Conservation (phyloP, 2,797 vertebrate species). For the Morelia viridis region DNA sequence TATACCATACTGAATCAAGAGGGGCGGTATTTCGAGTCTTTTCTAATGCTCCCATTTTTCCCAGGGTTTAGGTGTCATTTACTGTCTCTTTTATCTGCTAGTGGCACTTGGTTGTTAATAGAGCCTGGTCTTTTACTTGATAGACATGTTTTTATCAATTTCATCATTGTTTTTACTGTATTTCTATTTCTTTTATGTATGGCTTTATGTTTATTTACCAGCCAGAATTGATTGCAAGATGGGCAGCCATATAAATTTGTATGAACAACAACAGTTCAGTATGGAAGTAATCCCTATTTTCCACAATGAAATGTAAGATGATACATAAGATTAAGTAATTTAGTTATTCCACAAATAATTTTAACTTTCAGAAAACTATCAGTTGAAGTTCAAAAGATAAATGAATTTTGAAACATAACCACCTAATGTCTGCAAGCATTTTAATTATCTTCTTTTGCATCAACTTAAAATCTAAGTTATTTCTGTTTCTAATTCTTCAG, state of each 20-base stretch:
- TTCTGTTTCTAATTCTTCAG: slow-evolving; percentile 44
- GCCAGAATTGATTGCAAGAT: not conserved
- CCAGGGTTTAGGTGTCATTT: not conserved
- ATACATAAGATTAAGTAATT: not conserved
- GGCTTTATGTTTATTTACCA: not conserved
- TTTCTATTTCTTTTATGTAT: not conserved
- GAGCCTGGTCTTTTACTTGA: too few relatives aligned
- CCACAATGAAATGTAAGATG: not conserved
- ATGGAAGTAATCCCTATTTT: not conserved
- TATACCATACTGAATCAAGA: not conserved
- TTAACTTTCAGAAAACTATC: slow-evolving; percentile 42
- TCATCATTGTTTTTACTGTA: not conserved
- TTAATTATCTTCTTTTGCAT: slow-evolving; percentile 59
- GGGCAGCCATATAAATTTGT: not conserved
- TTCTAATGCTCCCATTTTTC: not conserved
- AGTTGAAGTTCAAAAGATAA: slow-evolving; percentile 51
- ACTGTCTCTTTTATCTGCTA: too few relatives aligned
- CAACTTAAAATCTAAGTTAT: slow-evolving; percentile 52
- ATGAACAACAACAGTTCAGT: not conserved
- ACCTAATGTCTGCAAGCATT: slow-evolving; percentile 49
- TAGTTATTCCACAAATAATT: slow-evolving; percentile 29
- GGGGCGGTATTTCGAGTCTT: not conserved
- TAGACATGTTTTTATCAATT: not conserved
- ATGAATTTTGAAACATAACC: slow-evolving; percentile 55
- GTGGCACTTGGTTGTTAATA: too few relatives aligned